phyloP scores from a whole-genome alignment of 2,888 invertebrate species.

The Callinectes sapidus region DNA sequence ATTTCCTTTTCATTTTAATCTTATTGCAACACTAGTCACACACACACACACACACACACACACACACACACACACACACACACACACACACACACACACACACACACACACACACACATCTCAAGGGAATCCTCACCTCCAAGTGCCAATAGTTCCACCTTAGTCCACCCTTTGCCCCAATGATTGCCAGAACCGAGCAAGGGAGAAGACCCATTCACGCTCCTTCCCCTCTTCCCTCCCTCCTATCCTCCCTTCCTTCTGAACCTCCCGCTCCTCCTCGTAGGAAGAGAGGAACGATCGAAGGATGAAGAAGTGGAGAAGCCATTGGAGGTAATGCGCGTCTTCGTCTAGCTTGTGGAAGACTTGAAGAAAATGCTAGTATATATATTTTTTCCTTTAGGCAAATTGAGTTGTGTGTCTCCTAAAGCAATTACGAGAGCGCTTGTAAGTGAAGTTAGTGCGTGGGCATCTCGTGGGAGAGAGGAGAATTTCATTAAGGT shows the following conservation, averaged over 20 bases:
- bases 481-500: constrained; percentile 53
- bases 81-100: constrained; percentile 20
- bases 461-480: constrained; percentile 44
- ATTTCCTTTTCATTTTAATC: neutral
- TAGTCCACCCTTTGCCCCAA: constrained; percentile 33
- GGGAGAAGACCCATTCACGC: neutral
- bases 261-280: neutral
- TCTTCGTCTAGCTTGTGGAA: constrained; percentile 9
- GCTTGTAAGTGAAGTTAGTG: constrained; percentile 57
- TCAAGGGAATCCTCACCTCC: neutral
- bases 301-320: neutral
- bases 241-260: neutral
- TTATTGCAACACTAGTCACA: neutral
- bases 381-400: constrained; percentile 33
- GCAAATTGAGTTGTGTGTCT: constrained; percentile 54
- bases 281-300: neutral
- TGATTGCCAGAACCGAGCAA: neutral
- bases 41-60: constrained; percentile 31
- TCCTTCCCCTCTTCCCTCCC: neutral
- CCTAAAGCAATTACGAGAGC: constrained; percentile 51
- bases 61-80: constrained; percentile 31
- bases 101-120: constrained; percentile 8
- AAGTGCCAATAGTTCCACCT: constrained; percentile 31
- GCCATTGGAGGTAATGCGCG: constrained; percentile 7
- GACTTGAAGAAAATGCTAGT: constrained; percentile 16